Conservation (phyloP, 23 tunicate species). For the Ascidia mentula region DNA sequence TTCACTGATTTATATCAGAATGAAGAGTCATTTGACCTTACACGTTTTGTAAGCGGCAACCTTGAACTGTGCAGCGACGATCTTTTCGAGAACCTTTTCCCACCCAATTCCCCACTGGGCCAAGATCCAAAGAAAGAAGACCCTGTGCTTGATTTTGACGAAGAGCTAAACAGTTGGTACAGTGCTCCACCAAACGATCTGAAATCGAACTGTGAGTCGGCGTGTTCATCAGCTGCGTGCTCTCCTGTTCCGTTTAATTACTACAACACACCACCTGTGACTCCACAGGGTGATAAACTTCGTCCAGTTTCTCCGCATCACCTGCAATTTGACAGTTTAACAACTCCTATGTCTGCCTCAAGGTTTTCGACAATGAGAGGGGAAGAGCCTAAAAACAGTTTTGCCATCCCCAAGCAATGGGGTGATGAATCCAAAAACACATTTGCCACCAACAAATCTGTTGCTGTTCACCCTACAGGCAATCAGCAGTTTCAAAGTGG, state of each 20-base stretch:
- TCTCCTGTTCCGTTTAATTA: conserved; percentile 79
- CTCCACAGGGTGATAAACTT: conserved; percentile 57
- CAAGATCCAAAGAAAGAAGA: conserved; percentile 43
- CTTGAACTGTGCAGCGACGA: conserved; percentile 88
- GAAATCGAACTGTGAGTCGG: conserved; percentile 59
- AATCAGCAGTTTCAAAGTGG: neutral
- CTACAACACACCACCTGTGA: conserved; percentile 91
- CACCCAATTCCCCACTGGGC: conserved; percentile 42
- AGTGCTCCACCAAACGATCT: conserved; percentile 33
- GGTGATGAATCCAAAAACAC: neutral
- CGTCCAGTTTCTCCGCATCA: conserved; percentile 43
- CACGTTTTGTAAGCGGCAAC: conserved; percentile 61
- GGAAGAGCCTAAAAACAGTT: conserved; percentile 22
- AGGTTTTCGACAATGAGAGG: conserved; percentile 37
- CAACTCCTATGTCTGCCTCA: conserved; percentile 49
- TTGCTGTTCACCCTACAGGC: neutral
- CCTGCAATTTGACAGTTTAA: conserved; percentile 65
- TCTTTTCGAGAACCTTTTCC: conserved; percentile 73
- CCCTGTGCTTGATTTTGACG: conserved; percentile 23
- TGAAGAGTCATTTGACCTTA: conserved; percentile 91
- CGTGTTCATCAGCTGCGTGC: conserved; percentile 91
- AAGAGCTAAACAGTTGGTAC: conserved; percentile 56
- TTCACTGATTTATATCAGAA: conserved; percentile 75
- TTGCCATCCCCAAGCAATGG: neutral
- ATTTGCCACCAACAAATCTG: neutral